Evolutionary conservation across 2,888 invertebrate genomes (phyloP), one percentile per base, ranked within the genome.

Genomic region (Cephus spinipes): DNA sequence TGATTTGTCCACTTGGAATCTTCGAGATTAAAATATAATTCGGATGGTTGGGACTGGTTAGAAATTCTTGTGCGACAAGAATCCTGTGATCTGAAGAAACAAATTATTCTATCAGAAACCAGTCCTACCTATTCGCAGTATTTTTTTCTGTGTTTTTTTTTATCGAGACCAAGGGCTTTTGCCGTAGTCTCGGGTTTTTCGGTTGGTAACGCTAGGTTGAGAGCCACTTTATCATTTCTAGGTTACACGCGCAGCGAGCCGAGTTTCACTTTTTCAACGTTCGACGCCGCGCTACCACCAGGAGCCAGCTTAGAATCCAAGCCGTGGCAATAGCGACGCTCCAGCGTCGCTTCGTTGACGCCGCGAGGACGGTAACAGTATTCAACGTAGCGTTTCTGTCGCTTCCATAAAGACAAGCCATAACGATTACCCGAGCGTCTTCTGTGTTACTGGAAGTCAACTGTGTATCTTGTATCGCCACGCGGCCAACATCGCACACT

Each of bases 181-280:
- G 23, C 71, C 11, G 2, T 32, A 4, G 35, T 12, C 71, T 71
- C 71, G 30, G 6, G 4, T 11, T 11, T 23, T 30, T 71, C 15
- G 40, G 40, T 80, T 83, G 81, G 83, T 83, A 82, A 83, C 75
- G 78, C 87, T 82, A 81, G 85, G 89, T 90, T 91, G 91, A 91
- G 91, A 86, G 89, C 90, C 91, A 82, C 90, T 89, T 89, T 81
- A 81, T 83, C 89, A 90, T 91, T 91, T 91, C 91, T 91, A 91
- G 91, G 91, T 91, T 91, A 91, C 91, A 91, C 91, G 91, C 91
- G 90, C 90, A 90, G 88, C 90, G 90, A 88, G 89, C 87, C 88
- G 91, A 91, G 91, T 91, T 91, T 91, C 91, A 91, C 91, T 91
- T 91, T 91, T 91, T 91, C 91, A 90, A 87, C 88, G 89, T 85